Evolutionary conservation across 2,888 invertebrate genomes (phyloP).

Genomic region (Conomelus anceps): DNA sequence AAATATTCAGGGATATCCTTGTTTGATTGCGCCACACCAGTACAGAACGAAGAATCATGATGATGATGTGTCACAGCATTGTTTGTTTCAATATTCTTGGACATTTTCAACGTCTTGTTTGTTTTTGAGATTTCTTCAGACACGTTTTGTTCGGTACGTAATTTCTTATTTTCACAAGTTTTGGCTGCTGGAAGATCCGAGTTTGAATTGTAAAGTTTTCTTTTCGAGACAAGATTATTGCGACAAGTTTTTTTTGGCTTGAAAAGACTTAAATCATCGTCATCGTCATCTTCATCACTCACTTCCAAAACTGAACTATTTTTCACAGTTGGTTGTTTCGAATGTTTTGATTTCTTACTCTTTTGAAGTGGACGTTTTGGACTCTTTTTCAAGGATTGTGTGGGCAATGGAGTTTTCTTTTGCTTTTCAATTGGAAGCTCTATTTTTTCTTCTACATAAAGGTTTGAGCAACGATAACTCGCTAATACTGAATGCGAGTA

Average conservation of each 20-base stretch:
- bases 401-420: constrained; percentile 1
- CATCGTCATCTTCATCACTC: neutral
- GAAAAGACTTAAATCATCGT: neutral
- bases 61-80: neutral
- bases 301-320: neutral
- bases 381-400: neutral
- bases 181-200: neutral
- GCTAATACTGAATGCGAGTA: constrained; percentile 27
- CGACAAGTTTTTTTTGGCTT: neutral
- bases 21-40: neutral
- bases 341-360: neutral
- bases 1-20: neutral
- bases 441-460: constrained; percentile 19
- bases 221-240: neutral
- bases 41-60: neutral
- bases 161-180: neutral
- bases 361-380: neutral
- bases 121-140: neutral
- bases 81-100: neutral
- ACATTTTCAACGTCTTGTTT: neutral
- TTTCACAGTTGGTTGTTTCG: neutral
- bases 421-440: constrained; percentile 9
- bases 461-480: constrained; percentile 18
- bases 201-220: neutral
- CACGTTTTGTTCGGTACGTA: neutral